Evolutionary conservation across 2,113 vertebrate species (phyloP).

Genomic region (Peromyscus californicus): DNA sequence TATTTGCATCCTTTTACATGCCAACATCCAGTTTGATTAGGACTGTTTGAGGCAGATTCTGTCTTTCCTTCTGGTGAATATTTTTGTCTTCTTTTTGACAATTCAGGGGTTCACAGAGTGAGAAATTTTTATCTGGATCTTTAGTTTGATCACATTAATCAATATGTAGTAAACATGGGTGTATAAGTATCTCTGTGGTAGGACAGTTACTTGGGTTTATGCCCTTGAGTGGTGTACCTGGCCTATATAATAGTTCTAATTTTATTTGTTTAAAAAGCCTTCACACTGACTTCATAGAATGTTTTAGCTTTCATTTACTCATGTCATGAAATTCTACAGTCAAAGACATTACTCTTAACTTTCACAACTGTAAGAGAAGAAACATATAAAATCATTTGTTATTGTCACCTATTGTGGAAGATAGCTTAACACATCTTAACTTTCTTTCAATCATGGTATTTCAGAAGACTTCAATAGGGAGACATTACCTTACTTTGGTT

Average conservation of each 20-base stretch:
- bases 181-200: background rate
- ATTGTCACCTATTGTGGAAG: background rate
- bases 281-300: background rate
- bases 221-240: background rate
- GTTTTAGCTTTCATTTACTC: background rate
- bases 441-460: constrained; percentile 15
- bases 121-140: background rate
- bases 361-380: background rate
- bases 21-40: background rate
- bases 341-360: constrained; percentile 3
- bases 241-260: background rate
- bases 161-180: background rate
- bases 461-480: constrained; percentile 14
- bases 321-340: background rate
- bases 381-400: background rate
- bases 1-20: background rate
- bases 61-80: background rate
- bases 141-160: background rate
- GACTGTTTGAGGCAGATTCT: background rate
- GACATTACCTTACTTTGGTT: constrained; percentile 29
- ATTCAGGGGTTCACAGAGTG: background rate
- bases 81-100: background rate
- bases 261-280: background rate
- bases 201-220: background rate
- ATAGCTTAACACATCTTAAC: background rate